Conservation (phyloP, 2,797 vertebrate genomes). For the Gymnocypris eckloni region DNA sequence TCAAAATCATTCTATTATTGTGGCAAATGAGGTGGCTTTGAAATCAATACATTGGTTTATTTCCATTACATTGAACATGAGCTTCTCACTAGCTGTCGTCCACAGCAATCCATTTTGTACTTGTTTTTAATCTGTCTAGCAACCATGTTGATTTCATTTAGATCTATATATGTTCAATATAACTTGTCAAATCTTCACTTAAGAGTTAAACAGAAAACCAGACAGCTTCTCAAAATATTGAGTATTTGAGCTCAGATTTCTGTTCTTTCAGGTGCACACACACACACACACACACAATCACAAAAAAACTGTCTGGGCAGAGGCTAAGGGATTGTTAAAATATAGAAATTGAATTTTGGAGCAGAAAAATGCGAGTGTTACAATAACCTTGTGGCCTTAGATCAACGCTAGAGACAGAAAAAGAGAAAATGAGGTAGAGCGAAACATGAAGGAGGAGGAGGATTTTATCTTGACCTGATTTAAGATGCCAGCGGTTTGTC, state of each 20-base stretch:
- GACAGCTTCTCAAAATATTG: neutral
- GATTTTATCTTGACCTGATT: conserved; percentile 46
- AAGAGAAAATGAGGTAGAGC: conserved; percentile 4
- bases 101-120: conserved; percentile 11
- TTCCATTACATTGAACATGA: neutral
- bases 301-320: neutral
- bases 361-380: conserved; percentile 45
- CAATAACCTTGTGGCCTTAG: conserved; percentile 44
- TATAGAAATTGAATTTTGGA: conserved; percentile 45
- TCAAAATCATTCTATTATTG: neutral
- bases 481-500: conserved; percentile 35
- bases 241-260: neutral
- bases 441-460: neutral
- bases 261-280: neutral
- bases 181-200: neutral
- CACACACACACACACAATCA: neutral
- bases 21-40: neutral
- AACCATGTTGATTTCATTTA: neutral
- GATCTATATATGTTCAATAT: conserved; percentile 1
- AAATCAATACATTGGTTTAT: neutral
- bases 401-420: conserved; percentile 44
- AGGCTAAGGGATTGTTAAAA: conserved; percentile 32
- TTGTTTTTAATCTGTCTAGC: conserved; percentile 4
- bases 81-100: neutral
- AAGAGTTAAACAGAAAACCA: neutral